Conservation (phyloP, 1,140 invertebrate species). For the Drosophila quadrilineata region DNA sequence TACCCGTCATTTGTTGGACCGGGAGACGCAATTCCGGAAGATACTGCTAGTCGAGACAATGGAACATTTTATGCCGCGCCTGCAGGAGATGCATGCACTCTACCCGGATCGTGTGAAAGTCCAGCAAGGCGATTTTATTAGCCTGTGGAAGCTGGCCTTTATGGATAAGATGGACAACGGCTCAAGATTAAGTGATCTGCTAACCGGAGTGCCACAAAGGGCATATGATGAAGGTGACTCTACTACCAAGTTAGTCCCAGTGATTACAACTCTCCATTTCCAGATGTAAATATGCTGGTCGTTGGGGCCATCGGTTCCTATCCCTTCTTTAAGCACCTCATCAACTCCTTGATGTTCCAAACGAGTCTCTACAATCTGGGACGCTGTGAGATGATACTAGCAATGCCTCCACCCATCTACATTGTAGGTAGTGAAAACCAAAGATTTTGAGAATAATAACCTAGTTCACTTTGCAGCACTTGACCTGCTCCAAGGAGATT, state of each 20-base stretch:
- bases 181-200: slow-evolving; percentile 81
- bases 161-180: slow-evolving; percentile 84
- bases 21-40: slow-evolving; percentile 64
- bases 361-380: slow-evolving; percentile 82
- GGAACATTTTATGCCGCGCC: slow-evolving; percentile 74
- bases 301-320: slow-evolving; percentile 83
- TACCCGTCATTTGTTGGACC: slow-evolving; percentile 81
- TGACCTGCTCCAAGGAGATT: slow-evolving; percentile 66
- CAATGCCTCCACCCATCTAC: slow-evolving; percentile 82
- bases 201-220: slow-evolving; percentile 79
- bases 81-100: slow-evolving; percentile 58
- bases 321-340: slow-evolving; percentile 83
- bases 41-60: slow-evolving; percentile 81
- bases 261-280: background rate
- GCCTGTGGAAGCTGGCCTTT: slow-evolving; percentile 83
- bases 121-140: slow-evolving; percentile 82
- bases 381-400: slow-evolving; percentile 83
- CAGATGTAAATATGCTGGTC: slow-evolving; percentile 82
- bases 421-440: slow-evolving; percentile 73
- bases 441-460: background rate
- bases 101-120: slow-evolving; percentile 75
- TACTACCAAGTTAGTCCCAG: background rate
- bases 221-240: slow-evolving; percentile 46
- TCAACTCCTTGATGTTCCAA: slow-evolving; percentile 83
- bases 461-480: slow-evolving; percentile 34